A percentile compares a stretch with the other conserved stretches of the same genome.
phyloP scores from a whole-genome alignment of 2,797 vertebrate genomes.

The Bryconaethiops microstoma region DNA sequence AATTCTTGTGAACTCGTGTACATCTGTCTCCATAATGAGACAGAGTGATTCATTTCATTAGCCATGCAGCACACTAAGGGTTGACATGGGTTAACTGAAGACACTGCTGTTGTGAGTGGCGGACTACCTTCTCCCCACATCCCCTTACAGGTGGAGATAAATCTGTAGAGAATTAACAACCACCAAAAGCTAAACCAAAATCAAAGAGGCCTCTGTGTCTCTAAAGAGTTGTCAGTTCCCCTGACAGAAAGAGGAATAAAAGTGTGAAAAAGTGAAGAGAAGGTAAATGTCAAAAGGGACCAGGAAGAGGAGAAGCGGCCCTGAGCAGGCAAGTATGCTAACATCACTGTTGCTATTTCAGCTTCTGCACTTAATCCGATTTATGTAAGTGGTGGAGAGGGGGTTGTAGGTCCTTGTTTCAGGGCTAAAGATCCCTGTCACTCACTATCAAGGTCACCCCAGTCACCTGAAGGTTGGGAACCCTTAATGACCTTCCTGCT shows the following conservation, averaged over 20 bases:
- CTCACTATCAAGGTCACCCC: slow-evolving; percentile 44
- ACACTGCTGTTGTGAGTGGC: not conserved
- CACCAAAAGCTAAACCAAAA: slow-evolving; percentile 36
- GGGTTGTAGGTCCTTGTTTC: slow-evolving; percentile 30
- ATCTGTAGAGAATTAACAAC: slow-evolving; percentile 35
- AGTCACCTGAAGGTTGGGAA: slow-evolving; percentile 27
- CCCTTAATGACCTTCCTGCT: not conserved
- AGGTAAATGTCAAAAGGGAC: too few relatives aligned
- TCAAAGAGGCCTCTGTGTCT: slow-evolving; percentile 28
- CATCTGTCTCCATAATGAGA: not conserved
- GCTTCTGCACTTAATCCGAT: slow-evolving; percentile 47
- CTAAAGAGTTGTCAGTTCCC: slow-evolving; percentile 3
- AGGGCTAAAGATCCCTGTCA: slow-evolving; percentile 41
- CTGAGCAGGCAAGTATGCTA: slow-evolving; percentile 55
- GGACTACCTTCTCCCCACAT: slow-evolving; percentile 19
- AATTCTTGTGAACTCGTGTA: not conserved
- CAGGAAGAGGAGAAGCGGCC: slow-evolving; percentile 16
- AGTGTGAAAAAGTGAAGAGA: too few relatives aligned
- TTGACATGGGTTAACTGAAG: slow-evolving; percentile 17
- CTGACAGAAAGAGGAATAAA: not conserved
- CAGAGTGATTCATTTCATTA: not conserved
- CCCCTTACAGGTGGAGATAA: slow-evolving; percentile 24
- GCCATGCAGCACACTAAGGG: not conserved
- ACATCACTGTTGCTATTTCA: slow-evolving; percentile 56
- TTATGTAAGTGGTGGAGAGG: slow-evolving; percentile 34